These are phyloP conservation scores for Phrynocephalus vlangalii DNA, from an alignment of 2,797 vertebrate species.

Conservation along the genomic window DNA sequence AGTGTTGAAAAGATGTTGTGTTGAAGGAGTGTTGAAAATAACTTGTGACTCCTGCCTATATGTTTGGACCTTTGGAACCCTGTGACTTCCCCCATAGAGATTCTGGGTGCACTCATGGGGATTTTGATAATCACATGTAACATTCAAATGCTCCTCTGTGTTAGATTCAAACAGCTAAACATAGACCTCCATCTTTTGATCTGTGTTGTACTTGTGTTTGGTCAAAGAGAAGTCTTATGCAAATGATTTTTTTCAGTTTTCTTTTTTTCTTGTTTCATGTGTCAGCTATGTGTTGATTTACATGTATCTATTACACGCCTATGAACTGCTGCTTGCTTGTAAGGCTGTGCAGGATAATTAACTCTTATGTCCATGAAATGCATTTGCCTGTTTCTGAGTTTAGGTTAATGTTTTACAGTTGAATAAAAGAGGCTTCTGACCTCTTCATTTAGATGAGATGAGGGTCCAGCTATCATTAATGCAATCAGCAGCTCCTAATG, in stretches of 20 bases:
- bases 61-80: too few relatives aligned
- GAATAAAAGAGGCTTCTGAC: neutral
- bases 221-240: neutral
- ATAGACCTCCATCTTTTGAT: neutral
- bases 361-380: neutral
- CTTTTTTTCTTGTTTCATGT: constrained; percentile 15
- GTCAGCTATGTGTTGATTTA: constrained; percentile 22
- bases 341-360: constrained; percentile 31
- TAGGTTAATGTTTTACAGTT: constrained; percentile 24
- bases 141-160: neutral
- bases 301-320: constrained; percentile 27
- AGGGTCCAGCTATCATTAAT: constrained; percentile 25
- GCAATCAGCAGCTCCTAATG: constrained; percentile 11
- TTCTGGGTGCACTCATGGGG: too few relatives aligned
- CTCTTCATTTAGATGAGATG: constrained; percentile 5
- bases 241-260: neutral
- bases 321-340: constrained; percentile 33
- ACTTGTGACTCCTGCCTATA: too few relatives aligned
- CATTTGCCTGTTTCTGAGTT: constrained; percentile 39
- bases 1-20: too few relatives aligned
- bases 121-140: neutral
- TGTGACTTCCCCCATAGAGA: too few relatives aligned
- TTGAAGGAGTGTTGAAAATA: too few relatives aligned
- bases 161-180: neutral
- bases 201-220: neutral